A percentile compares a stretch with the other conserved stretches of the same genome.
phyloP scores from a whole-genome alignment of 2,888 invertebrate genomes.

The Limnephilus lunatus region DNA sequence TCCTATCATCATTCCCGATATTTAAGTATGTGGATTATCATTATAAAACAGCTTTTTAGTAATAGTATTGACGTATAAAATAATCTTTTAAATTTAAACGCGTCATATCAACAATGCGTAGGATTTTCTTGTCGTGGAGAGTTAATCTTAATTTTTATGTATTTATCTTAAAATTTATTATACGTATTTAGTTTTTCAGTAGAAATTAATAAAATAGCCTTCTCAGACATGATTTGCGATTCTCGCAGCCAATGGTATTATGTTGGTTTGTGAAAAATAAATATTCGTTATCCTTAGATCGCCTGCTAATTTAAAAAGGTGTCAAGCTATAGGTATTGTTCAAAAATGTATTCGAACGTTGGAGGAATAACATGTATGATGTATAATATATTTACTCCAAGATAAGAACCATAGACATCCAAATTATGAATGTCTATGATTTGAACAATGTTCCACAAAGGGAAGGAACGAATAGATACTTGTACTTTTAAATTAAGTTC shows the following conservation, averaged over 20 bases:
- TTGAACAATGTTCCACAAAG: too few species aligned
- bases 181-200: background rate
- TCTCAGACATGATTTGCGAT: background rate
- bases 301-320: too few species aligned
- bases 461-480: too few species aligned
- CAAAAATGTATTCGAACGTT: too few species aligned
- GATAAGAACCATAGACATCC: too few species aligned
- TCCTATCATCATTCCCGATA: background rate
- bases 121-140: background rate
- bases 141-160: background rate
- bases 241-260: background rate
- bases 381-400: too few species aligned
- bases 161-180: background rate
- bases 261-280: background rate
- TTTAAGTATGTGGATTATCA: background rate
- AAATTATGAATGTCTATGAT: too few species aligned
- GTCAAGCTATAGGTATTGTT: too few species aligned
- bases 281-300: too few species aligned
- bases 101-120: background rate
- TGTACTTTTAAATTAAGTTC: too few species aligned
- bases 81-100: background rate
- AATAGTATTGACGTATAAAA: background rate
- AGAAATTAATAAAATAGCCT: background rate
- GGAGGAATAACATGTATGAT: too few species aligned
- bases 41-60: background rate